These are phyloP conservation scores for Mola mola DNA, from an alignment of 2,113 vertebrate species.

Conservation along the genomic window DNA sequence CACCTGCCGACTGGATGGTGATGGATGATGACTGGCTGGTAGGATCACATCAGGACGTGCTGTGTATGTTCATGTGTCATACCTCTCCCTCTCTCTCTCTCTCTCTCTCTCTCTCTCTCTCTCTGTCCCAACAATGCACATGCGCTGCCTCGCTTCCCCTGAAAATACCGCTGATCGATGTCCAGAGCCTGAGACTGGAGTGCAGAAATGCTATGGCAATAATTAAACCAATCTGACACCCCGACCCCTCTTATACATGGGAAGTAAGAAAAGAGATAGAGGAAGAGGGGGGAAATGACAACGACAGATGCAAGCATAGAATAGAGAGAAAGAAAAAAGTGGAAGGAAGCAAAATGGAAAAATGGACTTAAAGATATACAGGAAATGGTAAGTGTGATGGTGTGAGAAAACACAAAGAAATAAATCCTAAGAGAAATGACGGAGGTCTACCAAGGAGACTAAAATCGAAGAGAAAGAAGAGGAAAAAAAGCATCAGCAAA, in stretches of 20 bases:
- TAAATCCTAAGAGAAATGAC: neutral
- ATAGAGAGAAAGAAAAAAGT: neutral
- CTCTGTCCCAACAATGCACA: constrained; percentile 71
- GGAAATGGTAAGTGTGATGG: neutral
- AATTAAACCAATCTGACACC: constrained; percentile 66
- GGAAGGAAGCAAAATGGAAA: neutral
- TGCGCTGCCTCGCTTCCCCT: constrained; percentile 69
- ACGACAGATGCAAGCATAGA: neutral
- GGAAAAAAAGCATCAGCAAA: neutral
- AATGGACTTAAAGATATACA: neutral
- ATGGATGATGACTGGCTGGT: constrained; percentile 80
- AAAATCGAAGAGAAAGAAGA: neutral
- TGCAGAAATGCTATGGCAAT: constrained; percentile 64
- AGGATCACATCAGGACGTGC: constrained; percentile 72
- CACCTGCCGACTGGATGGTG: constrained; percentile 61
- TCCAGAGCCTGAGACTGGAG: constrained; percentile 53
- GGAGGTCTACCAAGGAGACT: too few species aligned
- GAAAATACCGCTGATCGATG: constrained; percentile 80
- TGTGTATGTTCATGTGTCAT: constrained; percentile 81
- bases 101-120: constrained; percentile 50
- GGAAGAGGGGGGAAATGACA: neutral
- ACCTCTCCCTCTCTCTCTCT: constrained; percentile 50
- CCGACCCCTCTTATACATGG: constrained; percentile 31
- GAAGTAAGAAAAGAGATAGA: constrained; percentile 2
- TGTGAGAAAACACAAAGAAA: neutral